Evolutionary conservation across 2,888 invertebrate species (phyloP).

Genomic region (Synanthedon vespiformis): DNA sequence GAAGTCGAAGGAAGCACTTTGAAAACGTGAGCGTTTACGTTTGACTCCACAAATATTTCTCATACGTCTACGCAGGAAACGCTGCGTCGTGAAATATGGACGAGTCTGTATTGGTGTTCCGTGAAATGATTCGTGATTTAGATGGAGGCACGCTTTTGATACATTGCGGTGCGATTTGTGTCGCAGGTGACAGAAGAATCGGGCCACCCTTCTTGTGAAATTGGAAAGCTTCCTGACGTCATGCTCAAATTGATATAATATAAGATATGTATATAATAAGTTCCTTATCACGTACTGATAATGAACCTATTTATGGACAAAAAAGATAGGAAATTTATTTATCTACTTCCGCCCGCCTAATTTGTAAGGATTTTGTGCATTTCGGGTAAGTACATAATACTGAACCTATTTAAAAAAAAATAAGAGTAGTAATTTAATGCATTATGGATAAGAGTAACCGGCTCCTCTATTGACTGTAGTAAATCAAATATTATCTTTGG

Average conservation of each 20-base stretch:
- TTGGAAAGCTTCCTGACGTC: constrained; percentile 26
- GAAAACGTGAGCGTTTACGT: constrained; percentile 8
- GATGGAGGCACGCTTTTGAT: constrained; percentile 35
- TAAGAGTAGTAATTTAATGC: too few species aligned
- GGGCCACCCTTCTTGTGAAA: constrained; percentile 28
- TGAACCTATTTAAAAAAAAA: too few species aligned
- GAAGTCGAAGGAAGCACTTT: not conserved
- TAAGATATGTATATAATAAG: too few species aligned
- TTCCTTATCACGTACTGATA: too few species aligned
- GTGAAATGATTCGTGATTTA: constrained; percentile 57
- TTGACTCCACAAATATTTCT: constrained; percentile 42
- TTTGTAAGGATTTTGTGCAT: too few species aligned
- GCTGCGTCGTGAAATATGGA: constrained; percentile 38
- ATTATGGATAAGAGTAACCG: too few species aligned
- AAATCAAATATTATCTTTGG: too few species aligned
- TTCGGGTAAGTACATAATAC: too few species aligned
- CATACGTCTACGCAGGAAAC: constrained; percentile 34
- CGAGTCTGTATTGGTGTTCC: constrained; percentile 37
- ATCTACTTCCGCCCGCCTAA: too few species aligned
- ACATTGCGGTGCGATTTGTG: constrained; percentile 36
- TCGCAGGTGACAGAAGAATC: constrained; percentile 31
- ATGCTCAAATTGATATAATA: not conserved
- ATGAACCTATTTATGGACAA: too few species aligned
- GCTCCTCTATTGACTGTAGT: too few species aligned
- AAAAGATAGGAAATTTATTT: too few species aligned